These are phyloP conservation scores for Diadema setosum DNA, from an alignment of 35 echinoderm and acorn worm species.

Conservation along the genomic window DNA sequence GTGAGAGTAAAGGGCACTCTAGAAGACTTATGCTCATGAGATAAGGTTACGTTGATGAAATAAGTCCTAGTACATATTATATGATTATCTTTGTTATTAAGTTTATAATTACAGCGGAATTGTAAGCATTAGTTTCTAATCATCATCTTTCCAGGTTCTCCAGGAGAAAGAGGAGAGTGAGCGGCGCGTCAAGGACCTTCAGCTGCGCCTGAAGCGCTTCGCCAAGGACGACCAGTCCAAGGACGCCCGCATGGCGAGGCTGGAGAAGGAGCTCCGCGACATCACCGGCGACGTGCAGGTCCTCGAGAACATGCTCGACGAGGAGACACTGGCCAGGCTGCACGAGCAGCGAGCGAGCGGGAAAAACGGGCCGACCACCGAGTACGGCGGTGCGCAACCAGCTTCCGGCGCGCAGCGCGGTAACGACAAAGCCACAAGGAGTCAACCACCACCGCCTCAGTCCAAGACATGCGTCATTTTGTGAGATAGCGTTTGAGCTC, in stretches of 20 bases:
- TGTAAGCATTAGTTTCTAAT: too few species aligned
- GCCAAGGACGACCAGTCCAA: slow-evolving; percentile 95
- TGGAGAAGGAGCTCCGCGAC: slow-evolving; percentile 80
- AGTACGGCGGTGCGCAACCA: neutral
- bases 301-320: slow-evolving; percentile 77
- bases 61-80: too few species aligned
- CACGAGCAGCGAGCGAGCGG: neutral
- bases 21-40: too few species aligned
- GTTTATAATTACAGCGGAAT: too few species aligned
- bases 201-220: slow-evolving; percentile 89
- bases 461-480: slow-evolving; percentile 76
- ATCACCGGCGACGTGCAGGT: slow-evolving; percentile 72
- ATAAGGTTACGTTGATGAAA: too few species aligned
- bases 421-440: neutral
- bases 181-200: slow-evolving; percentile 80
- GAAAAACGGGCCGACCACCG: neutral
- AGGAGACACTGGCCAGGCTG: slow-evolving; percentile 37
- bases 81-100: too few species aligned
- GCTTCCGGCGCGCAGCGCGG: neutral
- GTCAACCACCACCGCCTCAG: slow-evolving; percentile 15
- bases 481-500: too few species aligned
- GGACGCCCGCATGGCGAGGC: slow-evolving; percentile 73
- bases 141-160: slow-evolving; percentile 3
- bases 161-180: slow-evolving; percentile 89
- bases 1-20: too few species aligned